Percentiles rank a stretch among this genome's conserved stretches.
These are phyloP conservation scores for Teleogryllus occipitalis DNA, from an alignment of 1,140 invertebrate genomes.

Conservation along the genomic window DNA sequence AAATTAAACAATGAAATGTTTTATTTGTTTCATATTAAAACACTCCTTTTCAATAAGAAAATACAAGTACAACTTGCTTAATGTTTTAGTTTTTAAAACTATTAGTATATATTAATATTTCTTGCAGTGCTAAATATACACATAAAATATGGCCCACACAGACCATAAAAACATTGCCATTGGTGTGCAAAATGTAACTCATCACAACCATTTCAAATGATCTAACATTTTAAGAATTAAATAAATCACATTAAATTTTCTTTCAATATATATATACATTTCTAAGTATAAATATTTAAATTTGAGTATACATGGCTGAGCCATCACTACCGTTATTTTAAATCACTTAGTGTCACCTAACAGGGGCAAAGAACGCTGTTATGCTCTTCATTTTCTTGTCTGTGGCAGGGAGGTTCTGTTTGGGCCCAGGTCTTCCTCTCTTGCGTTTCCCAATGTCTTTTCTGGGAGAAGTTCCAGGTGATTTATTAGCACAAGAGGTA, in stretches of 20 bases:
- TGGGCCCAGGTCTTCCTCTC: not conserved
- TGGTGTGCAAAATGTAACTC: too few species aligned
- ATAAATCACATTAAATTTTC: not conserved
- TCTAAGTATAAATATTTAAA: not conserved
- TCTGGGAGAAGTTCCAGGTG: not conserved
- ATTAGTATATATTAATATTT: too few species aligned
- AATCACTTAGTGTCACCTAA: not conserved
- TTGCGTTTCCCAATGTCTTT: slow-evolving; percentile 11
- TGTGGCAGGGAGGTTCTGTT: not conserved
- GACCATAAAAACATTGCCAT: too few species aligned
- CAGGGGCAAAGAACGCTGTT: slow-evolving; percentile 15
- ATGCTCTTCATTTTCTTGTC: slow-evolving; percentile 14
- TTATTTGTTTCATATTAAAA: too few species aligned
- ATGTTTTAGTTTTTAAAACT: too few species aligned
- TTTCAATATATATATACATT: not conserved
- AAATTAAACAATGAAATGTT: too few species aligned
- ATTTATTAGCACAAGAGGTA: not conserved
- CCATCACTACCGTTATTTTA: not conserved
- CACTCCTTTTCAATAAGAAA: too few species aligned
- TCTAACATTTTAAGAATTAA: too few species aligned
- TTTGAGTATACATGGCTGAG: not conserved
- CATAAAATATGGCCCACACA: too few species aligned
- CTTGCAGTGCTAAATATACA: too few species aligned
- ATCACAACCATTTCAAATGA: too few species aligned
- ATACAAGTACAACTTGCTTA: too few species aligned